phyloP scores from a whole-genome alignment of 2,888 invertebrate species.

The Protophormia terraenovae region DNA sequence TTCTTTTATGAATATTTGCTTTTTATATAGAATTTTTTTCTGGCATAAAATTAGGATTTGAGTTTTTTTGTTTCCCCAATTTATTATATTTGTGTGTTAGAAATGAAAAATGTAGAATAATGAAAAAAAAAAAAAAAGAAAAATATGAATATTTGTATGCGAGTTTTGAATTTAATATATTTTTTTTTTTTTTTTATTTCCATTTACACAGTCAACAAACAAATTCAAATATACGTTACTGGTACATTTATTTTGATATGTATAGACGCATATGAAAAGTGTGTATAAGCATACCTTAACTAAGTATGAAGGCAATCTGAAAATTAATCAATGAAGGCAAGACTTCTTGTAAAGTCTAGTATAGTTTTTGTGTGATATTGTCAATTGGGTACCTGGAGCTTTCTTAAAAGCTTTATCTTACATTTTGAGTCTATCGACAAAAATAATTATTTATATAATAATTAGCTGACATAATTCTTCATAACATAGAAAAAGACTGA shows the following conservation, averaged over 20 bases:
- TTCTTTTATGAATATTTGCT: not conserved
- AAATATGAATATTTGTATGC: not conserved
- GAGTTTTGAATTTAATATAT: not conserved
- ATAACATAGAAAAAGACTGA: too few relatives aligned
- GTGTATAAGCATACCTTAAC: too few relatives aligned
- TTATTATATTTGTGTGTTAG: not conserved
- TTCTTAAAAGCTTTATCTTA: too few relatives aligned
- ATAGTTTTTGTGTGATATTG: too few relatives aligned
- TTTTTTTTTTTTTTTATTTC: constrained; percentile 22
- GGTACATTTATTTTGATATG: not conserved
- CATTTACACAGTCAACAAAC: constrained; percentile 36
- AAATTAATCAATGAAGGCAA: too few relatives aligned
- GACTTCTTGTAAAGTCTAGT: too few relatives aligned
- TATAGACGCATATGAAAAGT: not conserved
- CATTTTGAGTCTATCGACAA: too few relatives aligned
- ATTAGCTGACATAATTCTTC: too few relatives aligned
- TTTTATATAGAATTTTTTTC: not conserved
- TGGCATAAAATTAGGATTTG: not conserved
- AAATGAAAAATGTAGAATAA: not conserved
- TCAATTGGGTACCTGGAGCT: too few relatives aligned
- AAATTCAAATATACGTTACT: not conserved
- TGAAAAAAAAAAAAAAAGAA: not conserved
- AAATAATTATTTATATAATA: too few relatives aligned
- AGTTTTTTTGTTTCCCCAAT: not conserved
- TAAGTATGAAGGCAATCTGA: too few relatives aligned